Base-by-base conservation (phyloP, 2,113 vertebrate genomes). In the Agelaius phoeniceus region DNA sequence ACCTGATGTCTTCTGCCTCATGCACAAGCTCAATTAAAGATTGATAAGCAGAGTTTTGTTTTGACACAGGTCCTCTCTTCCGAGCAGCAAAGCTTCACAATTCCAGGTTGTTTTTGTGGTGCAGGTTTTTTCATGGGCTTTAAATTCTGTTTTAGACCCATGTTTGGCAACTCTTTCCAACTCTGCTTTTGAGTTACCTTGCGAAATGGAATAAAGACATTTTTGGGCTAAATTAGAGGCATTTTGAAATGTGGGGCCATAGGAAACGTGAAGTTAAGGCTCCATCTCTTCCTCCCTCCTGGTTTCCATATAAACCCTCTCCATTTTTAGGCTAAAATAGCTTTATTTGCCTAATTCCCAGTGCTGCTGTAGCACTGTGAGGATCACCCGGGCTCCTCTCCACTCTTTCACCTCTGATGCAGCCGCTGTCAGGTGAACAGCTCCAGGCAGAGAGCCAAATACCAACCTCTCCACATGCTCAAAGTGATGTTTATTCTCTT, bases 1-100 rank as follows among this genome's bases (percentile, higher is more conserved):
- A 97, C 96, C 95, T 96, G 93, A 91, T 31, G 57, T 89, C 88
- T 41, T 14, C 6, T 8, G 21, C 55, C 86, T 94, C 76, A 30
- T 31, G 74, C 54, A 77, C 91, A 90, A 27, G 44, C 79, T 69
- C 76, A 46, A 15, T 68, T 61, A 44, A 59, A 79, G 80, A 93
- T 12, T 68, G 90, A 93, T 65, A 72, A 84, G 79, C 68, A 35
- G 33, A 14, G 52, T 62, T 76, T 62, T 87, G 48, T 87, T 96
- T 88, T 77, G 85, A 90, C 61, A 49, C 5, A 3, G 44, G 23
- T 52, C 30, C 30, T 27, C 22, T 24, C 2, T 31, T 73, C 87
- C 7, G 19, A 37, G 37, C 37, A 37, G 37, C 37, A 37, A 37
- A 37, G 20, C 46, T 81, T 71, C 54, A 27, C 33, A 24, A 67